A percentile compares a stretch with the other conserved stretches of the same genome.
Evolutionary conservation across 2,113 vertebrate species (phyloP).

Genomic region (Oostethus manadensis): DNA sequence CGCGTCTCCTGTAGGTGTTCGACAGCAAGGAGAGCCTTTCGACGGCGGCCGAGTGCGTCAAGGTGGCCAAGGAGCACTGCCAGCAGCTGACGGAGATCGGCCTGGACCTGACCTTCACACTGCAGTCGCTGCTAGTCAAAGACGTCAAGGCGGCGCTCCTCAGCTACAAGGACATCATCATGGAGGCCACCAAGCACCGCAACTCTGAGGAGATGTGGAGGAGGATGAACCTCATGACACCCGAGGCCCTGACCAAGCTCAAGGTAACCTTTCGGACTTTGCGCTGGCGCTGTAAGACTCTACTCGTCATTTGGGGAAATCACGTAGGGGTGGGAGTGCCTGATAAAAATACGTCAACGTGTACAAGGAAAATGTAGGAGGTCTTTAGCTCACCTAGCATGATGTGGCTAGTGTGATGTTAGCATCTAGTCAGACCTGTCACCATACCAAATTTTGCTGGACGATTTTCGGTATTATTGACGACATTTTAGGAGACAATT

Average conservation of each 20-base stretch:
- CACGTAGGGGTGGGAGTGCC: no score
- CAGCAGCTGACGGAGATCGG: slow-evolving; percentile 91
- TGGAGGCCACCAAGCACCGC: slow-evolving; percentile 95
- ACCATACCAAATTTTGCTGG: no score
- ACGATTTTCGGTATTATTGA: no score
- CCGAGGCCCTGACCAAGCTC: slow-evolving; percentile 87
- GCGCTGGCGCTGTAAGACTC: no score
- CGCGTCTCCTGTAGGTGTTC: slow-evolving; percentile 72
- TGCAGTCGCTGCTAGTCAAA: slow-evolving; percentile 89
- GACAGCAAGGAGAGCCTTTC: slow-evolving; percentile 97
- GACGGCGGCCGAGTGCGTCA: slow-evolving; percentile 90
- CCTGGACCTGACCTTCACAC: slow-evolving; percentile 91
- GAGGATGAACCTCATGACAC: slow-evolving; percentile 97
- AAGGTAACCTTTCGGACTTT: slow-evolving; percentile 74
- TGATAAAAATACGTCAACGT: no score
- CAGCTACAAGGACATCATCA: slow-evolving; percentile 95
- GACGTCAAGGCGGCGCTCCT: slow-evolving; percentile 88
- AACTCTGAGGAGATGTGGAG: slow-evolving; percentile 99
- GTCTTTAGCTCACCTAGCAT: no score
- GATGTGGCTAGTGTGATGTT: no score
- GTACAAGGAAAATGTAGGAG: no score
- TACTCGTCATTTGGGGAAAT: no score
- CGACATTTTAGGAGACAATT: no score
- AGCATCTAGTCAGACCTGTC: no score
- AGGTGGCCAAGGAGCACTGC: slow-evolving; percentile 95